A percentile compares a stretch with the other conserved stretches of the same genome.
These are phyloP conservation scores for Vollenhovia emeryi DNA, from an alignment of 1,140 invertebrate species.

Conservation along the genomic window DNA sequence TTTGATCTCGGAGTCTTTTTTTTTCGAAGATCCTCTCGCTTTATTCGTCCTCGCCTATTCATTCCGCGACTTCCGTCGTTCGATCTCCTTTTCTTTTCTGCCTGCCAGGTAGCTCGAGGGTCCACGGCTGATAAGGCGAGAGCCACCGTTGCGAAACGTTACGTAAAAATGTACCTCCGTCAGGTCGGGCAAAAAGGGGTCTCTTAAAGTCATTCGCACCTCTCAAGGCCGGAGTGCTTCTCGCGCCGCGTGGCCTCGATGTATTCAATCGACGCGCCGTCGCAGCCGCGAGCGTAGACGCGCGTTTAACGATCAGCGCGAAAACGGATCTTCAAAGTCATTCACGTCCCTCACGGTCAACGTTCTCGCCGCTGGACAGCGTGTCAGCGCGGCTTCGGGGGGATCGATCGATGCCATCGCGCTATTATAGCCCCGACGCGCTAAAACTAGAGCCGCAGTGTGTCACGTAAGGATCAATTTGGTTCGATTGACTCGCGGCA, in stretches of 20 bases:
- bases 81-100: too few species aligned
- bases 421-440: not conserved
- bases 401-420: slow-evolving; percentile 5
- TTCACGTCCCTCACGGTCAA: slow-evolving; percentile 36
- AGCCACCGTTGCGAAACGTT: not conserved
- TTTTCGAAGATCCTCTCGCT: not conserved
- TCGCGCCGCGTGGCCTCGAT: not conserved
- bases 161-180: not conserved
- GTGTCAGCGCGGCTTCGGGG: not conserved
- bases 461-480: not conserved
- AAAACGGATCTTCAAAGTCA: slow-evolving; percentile 41
- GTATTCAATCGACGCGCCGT: not conserved
- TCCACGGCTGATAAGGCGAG: slow-evolving; percentile 11
- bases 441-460: not conserved
- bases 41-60: not conserved
- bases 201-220: slow-evolving; percentile 22
- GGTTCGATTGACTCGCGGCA: not conserved
- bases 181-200: not conserved
- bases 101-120: too few species aligned
- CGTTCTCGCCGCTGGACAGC: not conserved
- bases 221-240: slow-evolving; percentile 5
- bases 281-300: not conserved
- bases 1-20: not conserved
- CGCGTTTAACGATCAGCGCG: not conserved
- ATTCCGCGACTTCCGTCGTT: not conserved